phyloP scores from a whole-genome alignment of 2,888 invertebrate species.

The Choreutis nemorana region DNA sequence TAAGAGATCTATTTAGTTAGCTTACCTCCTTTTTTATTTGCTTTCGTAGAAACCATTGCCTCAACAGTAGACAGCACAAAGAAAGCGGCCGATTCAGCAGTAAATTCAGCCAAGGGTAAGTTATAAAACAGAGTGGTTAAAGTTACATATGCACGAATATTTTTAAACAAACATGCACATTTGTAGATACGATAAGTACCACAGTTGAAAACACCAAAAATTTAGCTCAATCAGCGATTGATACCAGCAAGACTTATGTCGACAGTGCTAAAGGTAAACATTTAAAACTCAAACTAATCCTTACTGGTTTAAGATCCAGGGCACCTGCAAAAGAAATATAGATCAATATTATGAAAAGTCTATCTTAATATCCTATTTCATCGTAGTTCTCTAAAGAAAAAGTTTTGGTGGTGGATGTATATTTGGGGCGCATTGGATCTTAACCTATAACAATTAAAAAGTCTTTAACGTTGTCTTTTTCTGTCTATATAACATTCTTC shows the following conservation, averaged over 20 bases:
- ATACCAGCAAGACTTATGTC: constrained; percentile 32
- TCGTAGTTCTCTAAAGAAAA: too few relatives aligned
- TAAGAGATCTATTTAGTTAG: too few relatives aligned
- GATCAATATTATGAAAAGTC: too few relatives aligned
- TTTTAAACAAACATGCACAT: too few relatives aligned
- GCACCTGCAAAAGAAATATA: too few relatives aligned
- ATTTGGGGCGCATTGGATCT: too few relatives aligned
- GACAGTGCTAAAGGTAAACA: constrained; percentile 47
- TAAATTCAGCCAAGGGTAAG: constrained; percentile 49
- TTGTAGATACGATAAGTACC: constrained; percentile 31
- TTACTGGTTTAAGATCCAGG: too few relatives aligned
- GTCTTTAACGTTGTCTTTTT: constrained; percentile 4
- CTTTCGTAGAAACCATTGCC: constrained; percentile 40
- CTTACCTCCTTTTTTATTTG: constrained; percentile 9
- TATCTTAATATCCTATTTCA: too few relatives aligned
- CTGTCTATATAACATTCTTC: not conserved
- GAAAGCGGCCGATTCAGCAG: constrained; percentile 53
- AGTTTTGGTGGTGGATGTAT: too few relatives aligned
- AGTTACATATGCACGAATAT: not conserved
- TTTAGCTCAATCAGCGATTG: constrained; percentile 26
- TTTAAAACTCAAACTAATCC: too few relatives aligned
- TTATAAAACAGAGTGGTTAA: constrained; percentile 3
- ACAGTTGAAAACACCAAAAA: constrained; percentile 33
- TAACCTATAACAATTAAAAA: too few relatives aligned
- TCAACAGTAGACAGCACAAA: constrained; percentile 51